Base-by-base conservation (phyloP, 2,888 invertebrate genomes). In the Leucoma salicis region DNA sequence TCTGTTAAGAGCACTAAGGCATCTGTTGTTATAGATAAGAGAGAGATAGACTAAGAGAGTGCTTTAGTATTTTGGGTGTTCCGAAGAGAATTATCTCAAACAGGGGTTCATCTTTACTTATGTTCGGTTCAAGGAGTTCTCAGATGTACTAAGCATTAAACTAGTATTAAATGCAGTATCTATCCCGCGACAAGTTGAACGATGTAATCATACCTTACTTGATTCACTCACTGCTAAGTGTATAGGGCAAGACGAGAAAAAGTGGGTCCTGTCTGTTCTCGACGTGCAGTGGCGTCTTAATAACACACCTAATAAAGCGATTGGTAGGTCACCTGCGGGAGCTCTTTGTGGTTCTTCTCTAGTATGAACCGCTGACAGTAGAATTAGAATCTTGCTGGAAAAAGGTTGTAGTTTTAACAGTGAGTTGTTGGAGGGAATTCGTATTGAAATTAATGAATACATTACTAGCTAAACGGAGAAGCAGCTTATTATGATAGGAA, bases 91-190 rank as follows among this genome's bases (percentile, higher is more conserved):
- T 49, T 0, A 45, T 49, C 0, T 42, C 41, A 6, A 45, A 49
- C 12, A 11, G 16, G 12, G 45, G 49, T 0, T 24, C 34, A 0
- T 18, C 14, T 3, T 49, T 27, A 49, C 45, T 1, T 42, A 39
- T n/a, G 34, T 31, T 0, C 24, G 8, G 0, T 49, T 49, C 8
- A 13, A 16, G 7, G 14, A 28, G 0, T 49, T 44, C 24, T 25
- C 12, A 0, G n/a, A 18, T 1, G 3, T 7, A 5, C 28, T 7
- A 3, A 42, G 42, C n/a, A 37, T 49, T 3, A 42, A 42, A 16
- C 49, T 45, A 15, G 24, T 49, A 2, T 3, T 24, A 7, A 49
- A 49, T 11, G 49, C 45, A 0, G 39, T 39, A 4, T 10, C 39
- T 0, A 27, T 32, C 1, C 39, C 39, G 0, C 1, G 27, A 0